Conservation (phyloP, 2,113 vertebrate genomes). For the Oceanodroma tethys region DNA sequence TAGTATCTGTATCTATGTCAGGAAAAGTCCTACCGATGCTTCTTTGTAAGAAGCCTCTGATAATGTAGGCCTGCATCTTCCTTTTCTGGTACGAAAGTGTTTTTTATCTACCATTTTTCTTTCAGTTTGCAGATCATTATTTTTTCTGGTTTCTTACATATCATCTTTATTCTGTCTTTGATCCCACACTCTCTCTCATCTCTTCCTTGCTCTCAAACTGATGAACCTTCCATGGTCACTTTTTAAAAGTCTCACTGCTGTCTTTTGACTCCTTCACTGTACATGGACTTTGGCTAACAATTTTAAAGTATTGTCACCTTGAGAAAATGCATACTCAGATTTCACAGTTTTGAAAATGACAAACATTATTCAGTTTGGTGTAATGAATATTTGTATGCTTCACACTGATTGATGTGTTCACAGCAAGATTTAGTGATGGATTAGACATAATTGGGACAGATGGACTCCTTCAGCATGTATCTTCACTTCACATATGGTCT, state of each 20-base stretch:
- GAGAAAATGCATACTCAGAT: not conserved
- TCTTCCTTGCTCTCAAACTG: not conserved
- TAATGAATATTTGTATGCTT: not conserved
- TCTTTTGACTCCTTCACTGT: not conserved
- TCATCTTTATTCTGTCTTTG: not conserved
- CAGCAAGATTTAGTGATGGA: not conserved
- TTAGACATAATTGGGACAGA: conserved; percentile 23
- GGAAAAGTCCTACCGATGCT: not conserved
- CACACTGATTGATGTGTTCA: not conserved
- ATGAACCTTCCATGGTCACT: not conserved
- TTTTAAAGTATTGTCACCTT: not conserved
- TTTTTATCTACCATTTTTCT: not conserved
- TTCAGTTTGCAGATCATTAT: not conserved
- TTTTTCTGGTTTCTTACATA: not conserved
- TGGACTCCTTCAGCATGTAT: not conserved
- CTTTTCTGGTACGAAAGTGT: not conserved
- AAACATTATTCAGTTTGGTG: not conserved
- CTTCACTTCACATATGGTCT: not conserved
- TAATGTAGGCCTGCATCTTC: not conserved
- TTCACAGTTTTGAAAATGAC: not conserved
- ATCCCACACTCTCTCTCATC: not conserved
- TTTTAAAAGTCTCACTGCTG: not conserved
- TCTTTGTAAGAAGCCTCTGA: not conserved
- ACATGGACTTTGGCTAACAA: not conserved
- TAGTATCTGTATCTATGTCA: not conserved